A percentile compares a stretch with the other conserved stretches of the same genome.
phyloP scores from a whole-genome alignment of 2,888 invertebrate species.

The Allygus modestus region DNA sequence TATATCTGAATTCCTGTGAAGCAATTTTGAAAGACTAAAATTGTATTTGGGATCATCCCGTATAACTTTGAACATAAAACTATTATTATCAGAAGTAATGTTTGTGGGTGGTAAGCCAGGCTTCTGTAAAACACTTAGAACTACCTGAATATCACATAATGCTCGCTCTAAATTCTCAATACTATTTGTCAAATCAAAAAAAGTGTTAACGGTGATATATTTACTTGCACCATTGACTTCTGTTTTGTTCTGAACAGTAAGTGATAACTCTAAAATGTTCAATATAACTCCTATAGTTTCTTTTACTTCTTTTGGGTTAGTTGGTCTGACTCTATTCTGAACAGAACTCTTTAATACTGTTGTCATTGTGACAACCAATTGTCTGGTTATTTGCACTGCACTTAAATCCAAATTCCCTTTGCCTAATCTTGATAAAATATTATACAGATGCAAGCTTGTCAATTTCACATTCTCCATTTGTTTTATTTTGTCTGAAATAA shows the following conservation, averaged over 20 bases:
- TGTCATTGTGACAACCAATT: neutral
- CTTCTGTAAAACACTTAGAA: neutral
- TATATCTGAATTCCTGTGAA: neutral
- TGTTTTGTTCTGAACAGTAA: neutral
- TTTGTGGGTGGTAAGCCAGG: neutral
- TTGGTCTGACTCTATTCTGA: neutral
- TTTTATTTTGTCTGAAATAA: neutral
- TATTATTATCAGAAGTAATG: neutral
- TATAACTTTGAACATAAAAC: neutral
- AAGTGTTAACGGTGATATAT: neutral
- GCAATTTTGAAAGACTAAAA: neutral
- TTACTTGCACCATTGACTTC: neutral
- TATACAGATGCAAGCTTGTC: neutral
- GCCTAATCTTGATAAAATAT: neutral
- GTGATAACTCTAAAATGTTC: neutral
- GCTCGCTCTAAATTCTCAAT: neutral
- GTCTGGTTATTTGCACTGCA: neutral
- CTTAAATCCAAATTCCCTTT: neutral
- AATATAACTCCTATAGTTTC: neutral
- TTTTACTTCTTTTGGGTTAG: neutral
- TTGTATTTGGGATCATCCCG: neutral
- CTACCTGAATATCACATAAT: neutral
- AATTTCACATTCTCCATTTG: neutral
- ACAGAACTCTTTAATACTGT: neutral
- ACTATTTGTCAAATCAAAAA: neutral